These are phyloP conservation scores for Agonopterix arenella DNA, from an alignment of 2,888 invertebrate genomes.

Conservation along the genomic window DNA sequence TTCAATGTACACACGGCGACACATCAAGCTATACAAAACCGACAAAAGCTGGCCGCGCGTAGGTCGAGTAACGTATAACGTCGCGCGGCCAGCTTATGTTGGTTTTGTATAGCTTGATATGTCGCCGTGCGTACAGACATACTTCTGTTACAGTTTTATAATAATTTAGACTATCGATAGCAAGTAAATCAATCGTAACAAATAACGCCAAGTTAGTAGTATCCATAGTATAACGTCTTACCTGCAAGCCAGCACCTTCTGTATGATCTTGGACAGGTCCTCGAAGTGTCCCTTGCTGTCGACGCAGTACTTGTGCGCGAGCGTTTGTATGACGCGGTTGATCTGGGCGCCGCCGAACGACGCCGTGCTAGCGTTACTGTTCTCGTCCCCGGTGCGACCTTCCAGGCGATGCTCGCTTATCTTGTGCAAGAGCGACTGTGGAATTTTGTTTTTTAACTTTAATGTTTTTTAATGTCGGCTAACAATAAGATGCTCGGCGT, in stretches of 20 bases:
- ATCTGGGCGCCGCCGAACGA: constrained; percentile 82
- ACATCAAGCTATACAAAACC: no score
- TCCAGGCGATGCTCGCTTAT: constrained; percentile 92
- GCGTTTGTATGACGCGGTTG: constrained; percentile 93
- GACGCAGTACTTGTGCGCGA: constrained; percentile 96
- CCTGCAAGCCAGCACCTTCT: constrained; percentile 93
- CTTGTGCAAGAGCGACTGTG: constrained; percentile 85
- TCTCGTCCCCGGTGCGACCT: constrained; percentile 75
- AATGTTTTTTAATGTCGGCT: background rate
- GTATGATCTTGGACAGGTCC: constrained; percentile 92
- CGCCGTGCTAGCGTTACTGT: constrained; percentile 64
- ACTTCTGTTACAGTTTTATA: no score
- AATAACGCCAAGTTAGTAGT: no score
- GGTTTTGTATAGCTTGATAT: no score
- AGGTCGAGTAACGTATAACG: no score
- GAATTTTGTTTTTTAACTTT: background rate
- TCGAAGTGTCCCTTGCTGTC: constrained; percentile 97
- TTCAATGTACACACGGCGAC: no score
- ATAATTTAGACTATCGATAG: no score
- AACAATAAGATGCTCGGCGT: no score
- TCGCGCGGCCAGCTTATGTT: no score
- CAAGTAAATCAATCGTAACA: no score
- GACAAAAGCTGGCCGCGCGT: no score
- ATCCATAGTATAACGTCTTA: constrained; percentile 17
- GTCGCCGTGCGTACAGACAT: no score